Percentiles rank a stretch among this genome's conserved stretches.
phyloP scores from a whole-genome alignment of 2,888 invertebrate genomes.

The Sinodicranocentrus sp. region DNA sequence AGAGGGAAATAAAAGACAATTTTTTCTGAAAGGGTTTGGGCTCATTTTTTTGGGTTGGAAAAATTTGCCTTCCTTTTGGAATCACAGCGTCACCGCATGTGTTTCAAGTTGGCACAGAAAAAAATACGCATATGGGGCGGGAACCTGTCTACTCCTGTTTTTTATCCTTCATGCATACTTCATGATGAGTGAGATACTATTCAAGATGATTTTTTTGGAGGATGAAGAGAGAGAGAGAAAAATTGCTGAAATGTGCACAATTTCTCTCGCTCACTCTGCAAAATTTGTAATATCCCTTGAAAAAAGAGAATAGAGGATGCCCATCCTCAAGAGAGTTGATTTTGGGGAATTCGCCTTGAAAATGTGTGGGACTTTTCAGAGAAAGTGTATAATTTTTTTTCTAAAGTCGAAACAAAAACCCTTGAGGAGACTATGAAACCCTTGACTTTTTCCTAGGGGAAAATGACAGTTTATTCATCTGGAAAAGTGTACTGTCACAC shows the following conservation, averaged over 20 bases:
- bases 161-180: conserved; percentile 24
- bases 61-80: background rate
- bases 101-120: background rate
- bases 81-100: background rate
- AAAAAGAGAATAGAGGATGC: too few relatives aligned
- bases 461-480: conserved; percentile 40
- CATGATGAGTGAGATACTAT: background rate
- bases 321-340: too few relatives aligned
- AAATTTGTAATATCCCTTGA: conserved; percentile 51
- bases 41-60: too few relatives aligned
- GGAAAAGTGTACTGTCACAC: conserved; percentile 13
- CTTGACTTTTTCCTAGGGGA: conserved; percentile 35
- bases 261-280: conserved; percentile 57
- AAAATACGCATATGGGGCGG: too few relatives aligned
- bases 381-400: conserved; percentile 16
- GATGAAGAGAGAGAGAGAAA: conserved; percentile 51
- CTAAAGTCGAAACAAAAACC: conserved; percentile 40
- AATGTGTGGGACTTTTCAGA: background rate
- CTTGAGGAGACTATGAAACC: conserved; percentile 34
- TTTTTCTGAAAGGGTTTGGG: background rate
- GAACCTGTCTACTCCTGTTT: too few relatives aligned
- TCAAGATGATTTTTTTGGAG: conserved; percentile 25
- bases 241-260: conserved; percentile 61
- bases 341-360: too few relatives aligned
- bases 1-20: too few relatives aligned